Evolutionary conservation across 1,140 invertebrate genomes (phyloP), one percentile per base, ranked within the genome.

Genomic region (Babylonia areolata): DNA sequence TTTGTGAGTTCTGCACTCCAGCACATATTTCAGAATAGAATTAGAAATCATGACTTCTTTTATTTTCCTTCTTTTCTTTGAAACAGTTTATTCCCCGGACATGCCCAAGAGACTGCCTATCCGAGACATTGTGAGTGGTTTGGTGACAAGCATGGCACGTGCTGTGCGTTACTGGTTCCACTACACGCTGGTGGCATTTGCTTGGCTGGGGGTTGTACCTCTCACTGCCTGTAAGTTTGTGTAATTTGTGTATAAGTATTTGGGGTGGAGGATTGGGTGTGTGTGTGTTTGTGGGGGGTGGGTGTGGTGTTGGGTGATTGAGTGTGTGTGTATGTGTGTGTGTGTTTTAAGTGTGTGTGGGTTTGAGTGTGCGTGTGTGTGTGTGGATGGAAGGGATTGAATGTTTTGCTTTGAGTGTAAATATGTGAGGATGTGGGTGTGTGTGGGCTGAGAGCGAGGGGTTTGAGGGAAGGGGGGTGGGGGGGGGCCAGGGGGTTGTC

Each of bases 151-250:
- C 87, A 96, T 99, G 15, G 96, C 97, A 3, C 97, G 97, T 71
- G 98, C 98, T 17, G 96, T 99, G 0, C 97, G 98, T 92, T 98
- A 98, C 94, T 99, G 98, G 98, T 95, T 99, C 9, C 98, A 99
- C 94, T 99, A 99, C 92, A 98, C 98, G 0, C 92, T 99, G 12
- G 99, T 99, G 11, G 98, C 98, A 28, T 95, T 97, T 73, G 98
- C 98, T n/a, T 99, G 99, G 99, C 95, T 99, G 5, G 98, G 97
- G n/a, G 95, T 99, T 64, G 99, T 99, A 35, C 99, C 99, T 1
- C 94, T 99, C 23, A 98, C 98, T 35, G 98, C 98, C n/a, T 99
- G 98, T 95, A 93, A 93, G 94, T 94, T 15, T 77, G 17, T 77
- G 71, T 73, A 6, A 31, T 73, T 33, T 73, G 0, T 31, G 6